Evolutionary conservation across 2,888 invertebrate species (phyloP).

Genomic region (Caenorhabditis sulstoni): DNA sequence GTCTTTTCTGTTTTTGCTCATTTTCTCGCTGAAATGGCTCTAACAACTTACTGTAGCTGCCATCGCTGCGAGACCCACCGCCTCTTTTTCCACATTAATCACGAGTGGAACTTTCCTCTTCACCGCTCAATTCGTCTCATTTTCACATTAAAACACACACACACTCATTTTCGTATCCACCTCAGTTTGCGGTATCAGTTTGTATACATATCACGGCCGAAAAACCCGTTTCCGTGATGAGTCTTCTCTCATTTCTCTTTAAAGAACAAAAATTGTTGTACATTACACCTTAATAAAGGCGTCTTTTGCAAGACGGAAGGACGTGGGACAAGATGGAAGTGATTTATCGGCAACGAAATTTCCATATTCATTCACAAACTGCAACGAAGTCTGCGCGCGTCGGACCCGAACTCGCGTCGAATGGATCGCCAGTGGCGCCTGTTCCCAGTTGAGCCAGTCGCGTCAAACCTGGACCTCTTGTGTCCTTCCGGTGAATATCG

Average conservation of each 20-base stretch:
- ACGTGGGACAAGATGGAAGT: background rate
- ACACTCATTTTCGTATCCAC: too few species aligned
- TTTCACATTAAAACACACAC: constrained; percentile 21
- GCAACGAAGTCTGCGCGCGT: too few species aligned
- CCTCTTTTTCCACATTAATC: too few species aligned
- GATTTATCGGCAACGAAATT: constrained; percentile 22
- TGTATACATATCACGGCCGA: constrained; percentile 3
- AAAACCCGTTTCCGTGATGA: constrained; percentile 37
- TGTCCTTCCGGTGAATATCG: constrained; percentile 68
- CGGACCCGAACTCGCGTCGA: constrained; percentile 3
- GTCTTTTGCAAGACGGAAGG: constrained; percentile 2
- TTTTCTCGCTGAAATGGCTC: too few species aligned
- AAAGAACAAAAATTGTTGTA: constrained; percentile 51
- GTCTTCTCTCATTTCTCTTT: constrained; percentile 14
- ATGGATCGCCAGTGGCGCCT: too few species aligned
- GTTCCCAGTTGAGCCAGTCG: too few species aligned
- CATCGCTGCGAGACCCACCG: too few species aligned
- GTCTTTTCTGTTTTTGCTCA: too few species aligned
- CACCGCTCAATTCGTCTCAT: too few species aligned
- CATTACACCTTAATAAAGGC: constrained; percentile 11
- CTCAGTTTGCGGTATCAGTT: constrained; percentile 31
- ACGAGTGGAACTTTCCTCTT: too few species aligned
- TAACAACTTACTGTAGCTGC: too few species aligned
- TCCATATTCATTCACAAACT: background rate
- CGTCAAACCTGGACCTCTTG: constrained; percentile 56